Conservation (phyloP, 2,797 vertebrate genomes). For the Anabacerthia variegaticeps region DNA sequence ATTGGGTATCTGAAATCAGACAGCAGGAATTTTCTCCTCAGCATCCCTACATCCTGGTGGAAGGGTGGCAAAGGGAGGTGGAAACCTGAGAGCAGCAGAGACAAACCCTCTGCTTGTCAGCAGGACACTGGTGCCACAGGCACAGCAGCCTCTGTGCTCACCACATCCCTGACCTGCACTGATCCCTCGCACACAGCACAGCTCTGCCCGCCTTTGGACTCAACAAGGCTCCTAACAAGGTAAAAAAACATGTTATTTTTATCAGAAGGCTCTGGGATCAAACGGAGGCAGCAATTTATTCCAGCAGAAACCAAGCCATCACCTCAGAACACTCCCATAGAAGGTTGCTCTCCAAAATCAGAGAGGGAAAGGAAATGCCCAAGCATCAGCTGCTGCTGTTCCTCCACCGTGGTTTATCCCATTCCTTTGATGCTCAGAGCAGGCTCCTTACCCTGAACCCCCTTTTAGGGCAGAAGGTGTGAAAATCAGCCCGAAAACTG, state of each 20-base stretch:
- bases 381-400: neutral
- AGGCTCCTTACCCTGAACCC: neutral
- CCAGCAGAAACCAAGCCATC: neutral
- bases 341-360: neutral
- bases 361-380: rapidly evolving
- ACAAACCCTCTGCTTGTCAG: neutral
- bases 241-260: neutral
- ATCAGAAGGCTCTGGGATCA: neutral
- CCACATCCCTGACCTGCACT: neutral
- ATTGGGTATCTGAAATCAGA: neutral
- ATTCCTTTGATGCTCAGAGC: neutral
- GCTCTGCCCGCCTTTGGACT: neutral
- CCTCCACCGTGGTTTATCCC: neutral
- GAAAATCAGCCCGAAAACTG: neutral
- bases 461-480: neutral
- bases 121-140: neutral
- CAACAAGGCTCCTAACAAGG: neutral
- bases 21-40: neutral
- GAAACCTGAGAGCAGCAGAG: neutral
- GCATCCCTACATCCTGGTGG: neutral
- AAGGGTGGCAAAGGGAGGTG: neutral
- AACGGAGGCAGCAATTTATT: neutral
- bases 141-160: neutral
- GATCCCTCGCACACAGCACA: neutral
- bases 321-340: neutral